Percentiles rank a stretch among this genome's conserved stretches.
Evolutionary conservation across 1,140 invertebrate species (phyloP).

Genomic region (Manduca sexta): DNA sequence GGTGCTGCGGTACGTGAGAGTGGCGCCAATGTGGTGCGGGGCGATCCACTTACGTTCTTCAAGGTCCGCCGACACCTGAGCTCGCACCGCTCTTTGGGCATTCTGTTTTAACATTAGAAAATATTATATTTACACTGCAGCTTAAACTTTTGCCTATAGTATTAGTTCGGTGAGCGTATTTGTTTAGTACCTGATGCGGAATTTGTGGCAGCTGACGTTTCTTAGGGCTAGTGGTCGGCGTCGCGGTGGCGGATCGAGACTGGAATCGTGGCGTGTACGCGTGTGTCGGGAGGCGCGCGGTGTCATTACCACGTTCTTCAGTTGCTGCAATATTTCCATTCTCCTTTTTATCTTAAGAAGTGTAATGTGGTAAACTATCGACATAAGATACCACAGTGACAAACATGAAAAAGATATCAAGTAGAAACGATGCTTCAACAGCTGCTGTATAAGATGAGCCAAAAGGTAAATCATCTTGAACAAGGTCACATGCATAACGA

Average conservation of each 20-base stretch:
- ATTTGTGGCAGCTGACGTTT: constrained; percentile 96
- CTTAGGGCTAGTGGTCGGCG: constrained; percentile 95
- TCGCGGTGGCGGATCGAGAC: constrained; percentile 90
- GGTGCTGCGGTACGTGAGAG: constrained; percentile 81
- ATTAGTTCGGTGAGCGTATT: background rate
- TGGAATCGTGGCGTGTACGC: constrained; percentile 78
- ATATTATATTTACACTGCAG: constrained; percentile 3
- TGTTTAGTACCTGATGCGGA: constrained; percentile 61
- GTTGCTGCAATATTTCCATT: constrained; percentile 36
- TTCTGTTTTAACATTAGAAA: constrained; percentile 43
- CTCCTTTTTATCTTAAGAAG: too few species aligned
- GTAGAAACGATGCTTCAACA: too few species aligned
- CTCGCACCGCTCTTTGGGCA: constrained; percentile 78
- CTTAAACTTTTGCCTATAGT: background rate
- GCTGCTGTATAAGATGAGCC: too few species aligned
- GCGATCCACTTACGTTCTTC: constrained; percentile 83
- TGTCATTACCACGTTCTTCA: constrained; percentile 44
- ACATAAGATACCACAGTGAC: too few species aligned
- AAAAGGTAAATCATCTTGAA: too few species aligned
- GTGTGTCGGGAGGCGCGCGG: constrained; percentile 61
- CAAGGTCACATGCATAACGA: background rate
- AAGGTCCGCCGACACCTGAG: constrained; percentile 84
- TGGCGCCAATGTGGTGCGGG: constrained; percentile 71
- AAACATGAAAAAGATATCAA: too few species aligned
- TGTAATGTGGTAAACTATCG: too few species aligned